Base-by-base conservation (phyloP, 2,888 invertebrate genomes). In the Coronaproctus castanopsis region DNA sequence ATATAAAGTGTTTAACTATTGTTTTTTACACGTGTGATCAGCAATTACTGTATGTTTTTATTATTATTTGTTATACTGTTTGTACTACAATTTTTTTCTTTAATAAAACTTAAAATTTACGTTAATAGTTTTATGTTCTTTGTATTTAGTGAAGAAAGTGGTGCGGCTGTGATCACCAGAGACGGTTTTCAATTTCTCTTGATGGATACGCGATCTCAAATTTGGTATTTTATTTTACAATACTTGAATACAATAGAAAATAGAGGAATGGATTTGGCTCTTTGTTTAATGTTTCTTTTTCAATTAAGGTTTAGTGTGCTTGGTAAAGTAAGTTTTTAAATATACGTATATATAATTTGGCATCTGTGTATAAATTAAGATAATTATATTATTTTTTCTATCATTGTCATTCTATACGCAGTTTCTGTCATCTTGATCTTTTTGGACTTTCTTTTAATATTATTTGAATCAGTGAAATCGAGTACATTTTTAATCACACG, bases 171-270 rank as follows among this genome's bases (percentile, higher is more conserved):
- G 19, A 96, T 97, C 64, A 96, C 96, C 0, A 81, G 88, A 63
- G 87, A 89, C 64, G 98, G 98, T 1, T 98, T 98, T 73, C 97
- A 98, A 74, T 98, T 98, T 73, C 75, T 98, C 21, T 76, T 98
- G 21, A 76, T 97, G 62, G 93, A 93, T 70, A 88, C 92, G 0
- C 83, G 90, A 10, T 86, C 91, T 53, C 95, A 95, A 77, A 85
- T 98, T 50, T 98, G 97, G 97, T 85, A 92, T 72, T 98, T 98
- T 73, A 84, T 98, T 69, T 80, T 96, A 23, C 92, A 95, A 71
- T 96, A 96, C 74, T 75, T 97, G 63, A 91, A 92, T 68, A 92
- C 92, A 0, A 88, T 92, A 3, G 87, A 90, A 73, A 82, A 83
- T 65, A 77, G 90, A 62, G 88, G 87, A 10, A 76, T 93, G 64